phyloP scores from a whole-genome alignment of 2,797 vertebrate genomes.

The Loris lydekkerianus region DNA sequence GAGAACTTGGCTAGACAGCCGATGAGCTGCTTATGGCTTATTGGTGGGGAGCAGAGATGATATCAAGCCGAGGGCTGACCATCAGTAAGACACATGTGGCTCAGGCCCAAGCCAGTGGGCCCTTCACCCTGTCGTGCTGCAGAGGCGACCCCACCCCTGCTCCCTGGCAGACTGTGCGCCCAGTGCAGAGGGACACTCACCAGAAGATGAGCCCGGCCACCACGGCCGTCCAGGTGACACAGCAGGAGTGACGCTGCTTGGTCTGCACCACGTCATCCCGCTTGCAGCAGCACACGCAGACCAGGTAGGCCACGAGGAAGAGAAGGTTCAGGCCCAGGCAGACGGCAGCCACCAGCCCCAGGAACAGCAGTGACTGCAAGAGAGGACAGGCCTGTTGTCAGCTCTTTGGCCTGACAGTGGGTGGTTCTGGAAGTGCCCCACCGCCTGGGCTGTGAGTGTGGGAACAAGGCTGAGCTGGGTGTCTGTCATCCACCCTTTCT shows the following conservation, averaged over 20 bases:
- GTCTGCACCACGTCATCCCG: constrained; percentile 89
- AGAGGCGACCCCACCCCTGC: accelerated
- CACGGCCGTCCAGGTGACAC: constrained; percentile 93
- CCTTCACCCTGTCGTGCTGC: accelerated
- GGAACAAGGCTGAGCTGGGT: background rate
- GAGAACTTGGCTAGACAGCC: background rate
- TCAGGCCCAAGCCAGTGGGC: background rate
- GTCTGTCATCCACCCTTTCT: no score
- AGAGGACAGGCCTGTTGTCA: background rate
- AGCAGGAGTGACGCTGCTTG: constrained; percentile 92
- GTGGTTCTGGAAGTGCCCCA: accelerated
- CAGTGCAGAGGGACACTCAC: constrained; percentile 88
- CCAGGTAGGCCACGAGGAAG: constrained; percentile 90
- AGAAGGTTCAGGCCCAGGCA: constrained; percentile 94
- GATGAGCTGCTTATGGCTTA: background rate
- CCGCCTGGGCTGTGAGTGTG: accelerated
- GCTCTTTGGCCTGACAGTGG: accelerated
- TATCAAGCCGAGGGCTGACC: background rate
- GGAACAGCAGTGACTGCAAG: constrained; percentile 92
- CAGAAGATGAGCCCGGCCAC: constrained; percentile 94
- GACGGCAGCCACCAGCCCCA: constrained; percentile 91
- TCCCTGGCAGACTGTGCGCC: background rate
- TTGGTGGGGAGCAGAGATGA: accelerated
- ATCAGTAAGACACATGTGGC: accelerated
- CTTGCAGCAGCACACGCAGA: constrained; percentile 94